Evolutionary conservation across 2,113 vertebrate species (phyloP), one percentile per base, ranked within the genome.

Genomic region (Beaufortia kweichowensis): DNA sequence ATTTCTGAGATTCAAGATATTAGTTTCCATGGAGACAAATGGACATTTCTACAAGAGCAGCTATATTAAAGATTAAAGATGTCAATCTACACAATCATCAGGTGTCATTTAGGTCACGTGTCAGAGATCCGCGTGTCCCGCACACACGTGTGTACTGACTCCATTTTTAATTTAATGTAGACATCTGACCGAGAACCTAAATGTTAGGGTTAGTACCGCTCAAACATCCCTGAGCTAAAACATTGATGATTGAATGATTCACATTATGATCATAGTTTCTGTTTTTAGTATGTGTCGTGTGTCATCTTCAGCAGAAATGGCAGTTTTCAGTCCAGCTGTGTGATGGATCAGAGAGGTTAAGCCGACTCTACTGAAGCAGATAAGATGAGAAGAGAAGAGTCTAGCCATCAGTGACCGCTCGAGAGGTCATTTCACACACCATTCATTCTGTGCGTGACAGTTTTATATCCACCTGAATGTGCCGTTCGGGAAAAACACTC

Each of bases 371-470:
- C 43, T 24, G 1, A 19, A 41, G 19, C 33, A 28, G 31, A 41
- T n/a, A 28, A 57, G 33, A 3, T 1, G 28, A 67, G 6, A 12
- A 50, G 33, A 26, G 55, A n/a, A 4, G 19, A 4, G 15, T 6
- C 1, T 21, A 21, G 24, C 15, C 74, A 76, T 56, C 76, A 24
- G 35, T n/a, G 39, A 53, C 12, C 67, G 24, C 48, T 19, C 1
- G 48, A 57, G 60, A 57, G 59, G 41, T 78, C 53, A 23, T 66
- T 74, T 79, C 77, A 67, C 70, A 75, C 71, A 55, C 64, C 57
- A 29, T 55, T 80, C 64, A 14, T 68, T 43, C 48, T 31, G 43
- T 56, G 64, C 48, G 64, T 75, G 63, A 69, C 43, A 63, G 71
- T 8, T 80, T 80, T 75, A 69, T 67, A 67, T 74, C 72, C 46